Evolutionary conservation across 92 coral and sea anemone species (phyloP).

Genomic region (Actinernus sp.): DNA sequence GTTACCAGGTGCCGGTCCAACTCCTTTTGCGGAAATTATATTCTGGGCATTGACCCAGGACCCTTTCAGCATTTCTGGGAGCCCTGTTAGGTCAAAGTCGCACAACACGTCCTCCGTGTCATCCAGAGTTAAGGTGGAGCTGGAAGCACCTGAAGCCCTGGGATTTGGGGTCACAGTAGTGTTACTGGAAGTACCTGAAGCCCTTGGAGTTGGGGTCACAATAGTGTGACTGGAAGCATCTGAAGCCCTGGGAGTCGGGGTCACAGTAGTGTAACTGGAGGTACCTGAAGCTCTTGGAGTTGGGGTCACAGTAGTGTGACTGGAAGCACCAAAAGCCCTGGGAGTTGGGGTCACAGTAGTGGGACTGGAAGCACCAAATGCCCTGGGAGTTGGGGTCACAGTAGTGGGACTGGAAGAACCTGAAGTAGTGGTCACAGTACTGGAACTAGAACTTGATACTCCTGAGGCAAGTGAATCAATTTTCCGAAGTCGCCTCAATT

Average conservation of each 20-base stretch:
- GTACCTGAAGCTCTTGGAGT: too few species aligned
- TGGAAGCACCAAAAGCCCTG: not conserved
- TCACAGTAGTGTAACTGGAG: too few species aligned
- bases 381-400: not conserved
- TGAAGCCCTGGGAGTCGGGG: not conserved
- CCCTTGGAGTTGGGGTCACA: not conserved
- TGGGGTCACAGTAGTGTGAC: not conserved
- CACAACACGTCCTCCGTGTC: constrained; percentile 1
- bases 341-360: too few species aligned
- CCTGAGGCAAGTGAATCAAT: too few species aligned
- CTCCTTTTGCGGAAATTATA: constrained; percentile 26
- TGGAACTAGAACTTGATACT: not conserved
- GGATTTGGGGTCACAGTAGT: too few species aligned
- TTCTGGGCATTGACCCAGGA: constrained; percentile 50
- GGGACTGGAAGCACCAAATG: too few species aligned
- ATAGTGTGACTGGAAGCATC: not conserved
- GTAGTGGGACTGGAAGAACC: not conserved
- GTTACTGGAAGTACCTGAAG: too few species aligned
- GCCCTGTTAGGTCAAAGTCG: constrained; percentile 27
- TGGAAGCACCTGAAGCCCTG: too few species aligned
- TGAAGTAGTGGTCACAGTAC: not conserved
- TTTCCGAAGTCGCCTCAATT: too few species aligned
- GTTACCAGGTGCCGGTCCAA: constrained; percentile 33
- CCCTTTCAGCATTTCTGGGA: constrained; percentile 33
- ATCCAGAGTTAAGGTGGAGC: too few species aligned